Conservation (phyloP, 2,888 invertebrate genomes). For the Microplitis manilae region DNA sequence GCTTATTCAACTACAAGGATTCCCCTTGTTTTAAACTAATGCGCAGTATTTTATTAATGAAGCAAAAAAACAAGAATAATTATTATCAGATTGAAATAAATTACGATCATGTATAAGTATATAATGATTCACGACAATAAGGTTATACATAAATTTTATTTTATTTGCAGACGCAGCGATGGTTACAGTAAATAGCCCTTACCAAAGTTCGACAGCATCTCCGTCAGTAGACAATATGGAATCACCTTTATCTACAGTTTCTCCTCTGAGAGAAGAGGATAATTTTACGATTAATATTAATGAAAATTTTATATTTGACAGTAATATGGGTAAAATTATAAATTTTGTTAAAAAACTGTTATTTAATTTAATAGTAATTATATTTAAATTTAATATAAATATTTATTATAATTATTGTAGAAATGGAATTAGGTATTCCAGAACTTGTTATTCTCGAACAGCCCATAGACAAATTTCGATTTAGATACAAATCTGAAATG, state of each 20-base stretch:
- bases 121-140: too few relatives aligned
- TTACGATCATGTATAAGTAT: too few relatives aligned
- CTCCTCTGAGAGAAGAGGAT: constrained; percentile 46
- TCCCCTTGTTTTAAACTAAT: not conserved
- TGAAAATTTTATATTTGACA: constrained; percentile 39
- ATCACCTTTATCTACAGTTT: constrained; percentile 57
- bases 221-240: constrained; percentile 49
- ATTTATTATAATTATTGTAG: not conserved
- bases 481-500: constrained; percentile 91
- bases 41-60: not conserved
- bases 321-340: not conserved
- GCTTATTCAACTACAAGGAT: not conserved
- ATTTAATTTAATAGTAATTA: constrained; percentile 6
- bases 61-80: too few relatives aligned
- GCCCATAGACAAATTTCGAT: constrained; percentile 86
- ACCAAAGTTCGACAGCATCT: constrained; percentile 51
- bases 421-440: constrained; percentile 60
- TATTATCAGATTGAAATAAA: too few relatives aligned
- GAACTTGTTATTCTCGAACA: constrained; percentile 79
- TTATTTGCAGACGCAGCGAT: constrained; percentile 33
- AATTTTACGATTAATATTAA: constrained; percentile 42
- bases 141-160: constrained; percentile 19
- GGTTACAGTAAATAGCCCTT: constrained; percentile 50
- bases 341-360: not conserved
- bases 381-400: not conserved